Evolutionary conservation across 2,113 vertebrate genomes (phyloP), one percentile per base, ranked within the genome.

Genomic region (Psephotus haematonotus): DNA sequence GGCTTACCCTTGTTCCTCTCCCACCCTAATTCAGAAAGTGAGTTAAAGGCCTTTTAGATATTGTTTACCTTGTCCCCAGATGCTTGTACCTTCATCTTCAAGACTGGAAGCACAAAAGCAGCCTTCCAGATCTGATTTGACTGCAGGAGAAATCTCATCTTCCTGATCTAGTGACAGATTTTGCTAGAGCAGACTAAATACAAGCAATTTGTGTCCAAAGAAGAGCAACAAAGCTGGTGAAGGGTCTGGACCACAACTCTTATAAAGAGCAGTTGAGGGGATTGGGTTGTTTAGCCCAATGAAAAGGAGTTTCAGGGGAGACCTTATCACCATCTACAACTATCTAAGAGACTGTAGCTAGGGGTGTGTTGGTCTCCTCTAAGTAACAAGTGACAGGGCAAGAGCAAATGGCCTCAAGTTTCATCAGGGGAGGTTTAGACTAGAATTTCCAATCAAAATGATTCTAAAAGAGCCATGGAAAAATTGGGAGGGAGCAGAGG

Each of bases 401-500:
- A 70, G 12, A 62, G 13, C 5, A 68, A 89, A 57, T 2, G 2
- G 24, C 9, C 27, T 83, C 8, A 55, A 22, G 22, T 41, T 76
- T 33, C 5, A 1, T 3, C 17, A 41, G 9, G 12, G 14, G 11
- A 49, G 13, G 17, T 31, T 80, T 64, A 53, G 44, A 28, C 19
- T 60, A 16, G 31, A 15, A 72, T 88, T 91, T 89, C 13, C 44
- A 65, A 37, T 1, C 10, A 53, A 53, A 81, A 64, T 24, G 4
- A 31, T 53, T 78, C 27, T 49, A 49, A 63, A 85, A 63, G 18
- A 63, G 8, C 10, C 49, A 37, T 50, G 19, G 11, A 53, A 87
- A 79, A 33, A 5, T 9, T 43, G 8, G 5, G 57, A 59, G 20
- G 20, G 20, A 8, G 6, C 0, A 7, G 12, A 7, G 4, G 4